Evolutionary conservation across 2,888 invertebrate species (phyloP).

Genomic region (Coelinius sp.): DNA sequence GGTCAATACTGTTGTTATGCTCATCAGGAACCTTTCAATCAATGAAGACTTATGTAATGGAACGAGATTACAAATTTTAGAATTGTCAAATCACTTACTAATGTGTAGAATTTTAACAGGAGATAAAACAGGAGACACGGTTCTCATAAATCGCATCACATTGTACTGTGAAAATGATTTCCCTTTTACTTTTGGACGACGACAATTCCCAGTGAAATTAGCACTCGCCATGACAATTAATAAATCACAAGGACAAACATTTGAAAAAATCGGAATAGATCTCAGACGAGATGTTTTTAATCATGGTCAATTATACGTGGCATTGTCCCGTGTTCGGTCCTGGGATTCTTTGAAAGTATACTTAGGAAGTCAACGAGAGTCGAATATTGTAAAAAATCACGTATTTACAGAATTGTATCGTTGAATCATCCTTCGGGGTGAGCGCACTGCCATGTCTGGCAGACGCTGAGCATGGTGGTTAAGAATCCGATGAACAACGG

Average conservation of each 20-base stretch:
- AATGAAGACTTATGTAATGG: too few species aligned
- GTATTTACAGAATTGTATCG: too few species aligned
- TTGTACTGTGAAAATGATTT: slow-evolving; percentile 12
- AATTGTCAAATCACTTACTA: slow-evolving; percentile 27
- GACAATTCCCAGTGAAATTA: slow-evolving; percentile 46
- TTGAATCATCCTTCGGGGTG: too few species aligned
- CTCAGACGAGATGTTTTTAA: slow-evolving; percentile 32
- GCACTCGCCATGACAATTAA: slow-evolving; percentile 50
- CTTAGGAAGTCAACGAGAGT: too few species aligned
- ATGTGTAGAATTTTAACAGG: slow-evolving; percentile 44
- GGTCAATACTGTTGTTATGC: too few species aligned
- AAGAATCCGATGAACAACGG: too few species aligned
- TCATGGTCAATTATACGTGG: slow-evolving; percentile 43
- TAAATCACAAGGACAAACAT: slow-evolving; percentile 34
- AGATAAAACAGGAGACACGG: slow-evolving; percentile 1
- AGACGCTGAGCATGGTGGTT: too few species aligned
- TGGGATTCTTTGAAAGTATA: too few species aligned
- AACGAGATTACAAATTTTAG: too few species aligned
- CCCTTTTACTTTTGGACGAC: neutral
- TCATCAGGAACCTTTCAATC: too few species aligned
- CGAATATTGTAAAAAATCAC: too few species aligned
- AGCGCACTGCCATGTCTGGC: too few species aligned
- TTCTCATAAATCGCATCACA: neutral
- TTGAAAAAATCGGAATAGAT: slow-evolving; percentile 19
- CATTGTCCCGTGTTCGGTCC: slow-evolving; percentile 26